These are phyloP conservation scores for Rhegmatorhina hoffmannsi DNA, from an alignment of 2,113 vertebrate genomes.

Conservation along the genomic window DNA sequence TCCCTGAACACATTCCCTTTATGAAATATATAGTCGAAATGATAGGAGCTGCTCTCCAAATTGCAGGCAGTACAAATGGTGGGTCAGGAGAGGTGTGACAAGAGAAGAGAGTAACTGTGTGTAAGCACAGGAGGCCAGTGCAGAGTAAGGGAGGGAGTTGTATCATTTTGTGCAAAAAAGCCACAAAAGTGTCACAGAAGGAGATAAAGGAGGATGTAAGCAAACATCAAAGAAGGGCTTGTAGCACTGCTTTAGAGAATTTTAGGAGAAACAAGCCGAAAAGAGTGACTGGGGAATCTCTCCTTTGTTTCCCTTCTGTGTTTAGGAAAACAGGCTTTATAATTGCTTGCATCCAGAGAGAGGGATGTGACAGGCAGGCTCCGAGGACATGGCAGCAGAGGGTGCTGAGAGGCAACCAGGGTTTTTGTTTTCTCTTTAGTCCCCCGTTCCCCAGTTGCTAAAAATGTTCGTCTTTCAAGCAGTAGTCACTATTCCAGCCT, in stretches of 20 bases:
- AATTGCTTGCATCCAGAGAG: background rate
- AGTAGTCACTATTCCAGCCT: background rate
- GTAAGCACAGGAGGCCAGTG: background rate
- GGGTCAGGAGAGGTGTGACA: background rate
- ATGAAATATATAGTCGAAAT: background rate
- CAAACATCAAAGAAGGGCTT: constrained; percentile 34
- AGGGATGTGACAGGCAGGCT: background rate
- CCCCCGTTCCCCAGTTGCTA: background rate
- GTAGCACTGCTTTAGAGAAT: background rate
- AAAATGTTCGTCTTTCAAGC: background rate
- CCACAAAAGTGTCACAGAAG: background rate
- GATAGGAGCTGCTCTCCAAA: background rate
- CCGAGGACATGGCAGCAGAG: background rate
- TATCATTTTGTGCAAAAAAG: background rate
- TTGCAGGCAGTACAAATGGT: background rate
- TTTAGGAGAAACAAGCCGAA: background rate
- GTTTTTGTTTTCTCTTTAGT: background rate
- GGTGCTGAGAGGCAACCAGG: background rate
- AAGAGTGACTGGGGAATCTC: background rate
- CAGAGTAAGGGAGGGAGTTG: background rate
- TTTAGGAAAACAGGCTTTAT: background rate
- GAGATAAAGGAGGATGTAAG: constrained; percentile 19
- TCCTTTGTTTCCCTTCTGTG: background rate
- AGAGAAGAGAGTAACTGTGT: background rate
- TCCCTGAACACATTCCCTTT: background rate